Base-by-base conservation (phyloP, 2,797 vertebrate species). In the Microcaecilia unicolor region DNA sequence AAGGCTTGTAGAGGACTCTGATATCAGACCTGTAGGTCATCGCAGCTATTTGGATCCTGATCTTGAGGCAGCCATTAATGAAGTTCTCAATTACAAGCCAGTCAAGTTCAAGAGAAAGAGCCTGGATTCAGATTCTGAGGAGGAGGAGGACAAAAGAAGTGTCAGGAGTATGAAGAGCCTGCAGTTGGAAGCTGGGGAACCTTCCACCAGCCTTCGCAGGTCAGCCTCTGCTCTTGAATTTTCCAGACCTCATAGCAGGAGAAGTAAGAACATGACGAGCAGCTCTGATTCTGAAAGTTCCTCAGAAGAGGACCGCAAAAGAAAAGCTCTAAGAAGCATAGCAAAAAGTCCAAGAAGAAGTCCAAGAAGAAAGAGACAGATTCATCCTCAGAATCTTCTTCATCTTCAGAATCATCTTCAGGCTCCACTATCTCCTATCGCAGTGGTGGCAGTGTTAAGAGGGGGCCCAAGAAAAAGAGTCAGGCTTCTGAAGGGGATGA, bases 1-100 rank as follows among this genome's bases (percentile, higher is more conserved):
- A 1, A 58, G 64, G 18, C 28, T 41, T 4, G 5, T 46, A 2
- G 64, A 76, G 4, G 26, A 55, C 21, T 38, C 67, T 1, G 63
- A 85, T 1, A 14, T 75, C 60, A 82, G 77, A 35, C 62, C 90
- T 0, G 80, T 76, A 22, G 72, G 78, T 31, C 91, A 88, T 28
- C 86, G 72, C 37, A 92, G 78, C 61, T 97, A 90, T 69, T 80
- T 98, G 1, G 93, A 98, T 67, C 92, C 93, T 0, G 91, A 92
- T 54, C 74, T 97, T 50, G 95, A 98, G 50, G 91, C 92, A 0
- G 92, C 94, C 41, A 97, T 98, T 64, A 88, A 87, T 2, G 95
- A 98, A 61, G 93, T 98, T 24, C 61, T 98, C 51, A 96, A 76
- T 67, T 98, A 92, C 67, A 91, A 91, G 51, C 89, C 91, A 2